Evolutionary conservation across 2,113 vertebrate genomes (phyloP), one percentile per base, ranked within the genome.

Genomic region (Hiodon tergisus): DNA sequence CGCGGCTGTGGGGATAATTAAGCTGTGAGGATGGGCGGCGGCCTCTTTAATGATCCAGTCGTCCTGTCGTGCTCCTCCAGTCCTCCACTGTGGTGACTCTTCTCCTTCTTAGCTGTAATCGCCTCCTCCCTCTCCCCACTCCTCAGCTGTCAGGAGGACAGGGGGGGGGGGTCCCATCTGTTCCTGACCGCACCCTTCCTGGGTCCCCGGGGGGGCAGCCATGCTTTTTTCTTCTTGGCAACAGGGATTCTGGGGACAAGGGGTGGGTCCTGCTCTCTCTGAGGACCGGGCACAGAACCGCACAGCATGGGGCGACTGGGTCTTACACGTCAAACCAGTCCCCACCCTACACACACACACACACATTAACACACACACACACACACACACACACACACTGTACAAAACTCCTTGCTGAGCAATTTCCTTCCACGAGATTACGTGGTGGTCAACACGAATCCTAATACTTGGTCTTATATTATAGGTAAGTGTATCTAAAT

Each of bases 151-250:
- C 50, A 59, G 65, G 58, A 58, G 71, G 80, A 83, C 84, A 83
- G 83, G 86, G 80, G 81, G 10, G 14, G 79, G 76, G 59, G 0
- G 79, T 88, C 83, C 94, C 92, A 94, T 94, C 93, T 94, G 93
- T 89, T 94, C 88, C 90, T 91, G 88, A 88, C 89, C 85, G 65
- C 80, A 79, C 83, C 85, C 83, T 71, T 80, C 81, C 88, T 82
- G 10, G 55, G 46, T 58, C n/a, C 53, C 76, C 50, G 54, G 11
- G 69, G 46, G 55, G 50, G 17, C 11, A 4, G 17, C 46, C 69
- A 13, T 71, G 31, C 31, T 48, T 47, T 66, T 59, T 78, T 75
- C 77, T 67, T 63, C n/a, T 6, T 63, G 52, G 68, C 17, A 69
- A 69, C 68, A 55, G 3, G 68, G 9, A 17, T 55, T 53, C 50